A percentile compares a stretch with the other conserved stretches of the same genome.
Evolutionary conservation across 2,797 vertebrate species (phyloP).

Genomic region (Antrozous pallidus): DNA sequence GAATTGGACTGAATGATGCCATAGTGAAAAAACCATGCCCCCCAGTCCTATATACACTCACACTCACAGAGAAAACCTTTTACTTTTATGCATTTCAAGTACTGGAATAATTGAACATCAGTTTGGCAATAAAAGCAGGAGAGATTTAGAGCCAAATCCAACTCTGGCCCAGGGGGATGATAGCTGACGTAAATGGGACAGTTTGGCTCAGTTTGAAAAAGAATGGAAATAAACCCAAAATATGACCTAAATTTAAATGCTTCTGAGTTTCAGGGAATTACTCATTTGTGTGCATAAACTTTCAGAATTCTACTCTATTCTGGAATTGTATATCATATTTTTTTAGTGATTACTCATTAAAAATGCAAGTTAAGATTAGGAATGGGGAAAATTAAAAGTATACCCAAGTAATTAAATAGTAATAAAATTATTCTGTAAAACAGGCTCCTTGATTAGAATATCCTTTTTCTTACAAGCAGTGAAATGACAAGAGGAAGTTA

Average conservation of each 20-base stretch:
- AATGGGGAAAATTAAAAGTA: background rate
- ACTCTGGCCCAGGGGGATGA: constrained; percentile 71
- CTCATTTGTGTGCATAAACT: constrained; percentile 21
- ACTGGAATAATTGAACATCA: constrained; percentile 74
- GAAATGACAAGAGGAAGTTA: background rate
- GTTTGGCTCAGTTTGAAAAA: constrained; percentile 71
- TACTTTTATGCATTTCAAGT: constrained; percentile 72
- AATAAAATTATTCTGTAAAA: background rate
- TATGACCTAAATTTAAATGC: constrained; percentile 74
- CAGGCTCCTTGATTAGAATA: background rate
- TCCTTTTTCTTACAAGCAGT: background rate
- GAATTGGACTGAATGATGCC: constrained; percentile 51
- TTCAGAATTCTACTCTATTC: background rate
- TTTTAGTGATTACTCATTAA: background rate
- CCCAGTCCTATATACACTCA: background rate
- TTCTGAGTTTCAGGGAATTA: constrained; percentile 34
- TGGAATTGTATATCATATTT: background rate
- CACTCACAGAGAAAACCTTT: constrained; percentile 62
- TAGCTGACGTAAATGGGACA: constrained; percentile 72
- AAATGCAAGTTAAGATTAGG: constrained; percentile 12
- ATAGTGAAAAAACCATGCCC: constrained; percentile 27
- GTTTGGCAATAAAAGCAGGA: constrained; percentile 66
- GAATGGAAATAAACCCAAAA: constrained; percentile 67
- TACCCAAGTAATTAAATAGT: background rate
- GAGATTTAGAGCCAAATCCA: constrained; percentile 70